A percentile compares a stretch with the other conserved stretches of the same genome.
Evolutionary conservation across 2,797 vertebrate genomes (phyloP).

Genomic region (Scolopax bukidnonensis): DNA sequence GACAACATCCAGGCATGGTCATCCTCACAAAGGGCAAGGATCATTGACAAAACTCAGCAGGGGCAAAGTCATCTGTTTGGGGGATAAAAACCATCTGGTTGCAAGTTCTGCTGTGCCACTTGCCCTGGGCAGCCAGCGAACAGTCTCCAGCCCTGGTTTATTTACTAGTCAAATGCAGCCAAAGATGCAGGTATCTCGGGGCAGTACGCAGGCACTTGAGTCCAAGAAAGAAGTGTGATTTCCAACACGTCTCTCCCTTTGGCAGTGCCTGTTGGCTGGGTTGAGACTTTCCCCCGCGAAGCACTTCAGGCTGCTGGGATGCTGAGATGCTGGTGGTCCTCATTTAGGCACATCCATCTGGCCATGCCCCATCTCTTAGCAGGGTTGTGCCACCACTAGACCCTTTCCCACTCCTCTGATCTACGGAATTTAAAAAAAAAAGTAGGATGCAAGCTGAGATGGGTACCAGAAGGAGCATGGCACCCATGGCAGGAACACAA

Average conservation of each 20-base stretch:
- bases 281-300: neutral
- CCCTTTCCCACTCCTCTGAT: neutral
- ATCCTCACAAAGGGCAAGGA: neutral
- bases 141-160: neutral
- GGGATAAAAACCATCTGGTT: neutral
- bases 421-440: neutral
- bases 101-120: neutral
- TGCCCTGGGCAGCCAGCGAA: neutral
- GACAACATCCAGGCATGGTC: neutral
- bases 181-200: neutral
- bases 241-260: neutral
- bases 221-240: constrained; percentile 40
- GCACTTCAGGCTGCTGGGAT: neutral
- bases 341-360: neutral
- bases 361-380: neutral
- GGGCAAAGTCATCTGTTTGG: neutral
- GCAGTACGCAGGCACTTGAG: neutral
- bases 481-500: neutral
- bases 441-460: neutral
- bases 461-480: neutral
- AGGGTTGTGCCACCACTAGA: neutral
- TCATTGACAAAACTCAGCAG: neutral
- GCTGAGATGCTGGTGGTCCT: neutral
- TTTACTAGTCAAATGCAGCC: neutral
- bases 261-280: constrained; percentile 20